Percentiles rank a stretch among this genome's conserved stretches.
Conservation (phyloP, 2,797 vertebrate species). For the Hafferia zeledoni region DNA sequence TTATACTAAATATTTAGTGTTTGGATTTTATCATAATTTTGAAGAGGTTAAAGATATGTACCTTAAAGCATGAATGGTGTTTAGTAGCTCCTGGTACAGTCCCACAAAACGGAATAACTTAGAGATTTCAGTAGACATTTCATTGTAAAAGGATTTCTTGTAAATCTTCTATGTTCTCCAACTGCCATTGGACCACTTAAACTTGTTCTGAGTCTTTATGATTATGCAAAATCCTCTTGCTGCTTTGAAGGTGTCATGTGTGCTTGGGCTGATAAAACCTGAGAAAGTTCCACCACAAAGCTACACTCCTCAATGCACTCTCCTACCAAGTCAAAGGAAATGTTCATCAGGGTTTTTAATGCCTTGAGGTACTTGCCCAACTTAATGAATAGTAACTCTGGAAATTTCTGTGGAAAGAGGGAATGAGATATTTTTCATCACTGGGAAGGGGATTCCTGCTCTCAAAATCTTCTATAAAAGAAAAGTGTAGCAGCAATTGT, state of each 20-base stretch:
- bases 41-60: background rate
- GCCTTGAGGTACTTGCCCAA: background rate
- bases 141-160: background rate
- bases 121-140: background rate
- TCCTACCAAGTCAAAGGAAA: background rate
- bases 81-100: background rate
- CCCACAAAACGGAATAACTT: background rate
- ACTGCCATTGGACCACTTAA: background rate
- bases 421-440: background rate
- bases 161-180: background rate
- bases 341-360: background rate
- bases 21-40: background rate
- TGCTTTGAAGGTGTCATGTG: background rate
- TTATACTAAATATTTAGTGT: background rate
- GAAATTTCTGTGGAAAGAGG: background rate
- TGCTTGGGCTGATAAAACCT: background rate
- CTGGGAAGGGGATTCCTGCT: fast-evolving
- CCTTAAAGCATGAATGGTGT: background rate
- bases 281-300: background rate
- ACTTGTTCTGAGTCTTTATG: background rate
- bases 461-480: background rate
- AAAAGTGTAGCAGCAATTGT: background rate
- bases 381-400: background rate
- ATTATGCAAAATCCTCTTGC: background rate
- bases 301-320: background rate